Evolutionary conservation across 2,888 invertebrate genomes (phyloP), one percentile per base, ranked within the genome.

Genomic region (Ormyrus labotus): DNA sequence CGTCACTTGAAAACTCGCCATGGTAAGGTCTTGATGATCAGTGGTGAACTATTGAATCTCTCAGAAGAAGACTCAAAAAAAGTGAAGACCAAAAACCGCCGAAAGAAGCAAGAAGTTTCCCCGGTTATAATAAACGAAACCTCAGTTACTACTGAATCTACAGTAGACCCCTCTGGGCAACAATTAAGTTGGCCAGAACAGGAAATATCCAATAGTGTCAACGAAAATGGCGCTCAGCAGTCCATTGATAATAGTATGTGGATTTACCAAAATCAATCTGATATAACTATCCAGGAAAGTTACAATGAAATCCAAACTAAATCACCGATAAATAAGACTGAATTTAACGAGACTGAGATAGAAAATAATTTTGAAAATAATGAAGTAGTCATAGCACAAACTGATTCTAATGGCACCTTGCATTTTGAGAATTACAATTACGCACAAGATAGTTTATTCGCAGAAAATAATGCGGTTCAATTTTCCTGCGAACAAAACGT

Each of bases 1-100:
- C 91, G 93, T 2, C 93, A 93, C 85, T 87, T 93, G 79, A 92
- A 92, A 85, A 93, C 93, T 5, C 89, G 93, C 3, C 93, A 93
- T 83, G 92, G 92, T 6, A 93, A 93, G 87, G 91, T 93, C 47
- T 87, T 93, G 48, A 93, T 93, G 5, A 92, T 92, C 7, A 90
- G 90, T 9, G 93, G 93, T 45, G 92, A 92, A 73, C 87, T 92
- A 10, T 85, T 91, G 9, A 88, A 91, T 83, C 89, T 92, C 9
- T 90, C 91, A 0, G 92, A 92, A 81, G 92, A 92, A 83, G 91
- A 91, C 68, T 91, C 91, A 83, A 87, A 90, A 76, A 90, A 90
- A 83, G 91, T 91, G n/a, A 87, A 89, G 55, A 91, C 91, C 0
- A 89, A 88, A 71, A 82, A 83, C 67, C 87, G 89, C 58, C 85